Conservation (phyloP, 1,140 invertebrate species). For the silkworm (Bombyx mori) region DNA sequence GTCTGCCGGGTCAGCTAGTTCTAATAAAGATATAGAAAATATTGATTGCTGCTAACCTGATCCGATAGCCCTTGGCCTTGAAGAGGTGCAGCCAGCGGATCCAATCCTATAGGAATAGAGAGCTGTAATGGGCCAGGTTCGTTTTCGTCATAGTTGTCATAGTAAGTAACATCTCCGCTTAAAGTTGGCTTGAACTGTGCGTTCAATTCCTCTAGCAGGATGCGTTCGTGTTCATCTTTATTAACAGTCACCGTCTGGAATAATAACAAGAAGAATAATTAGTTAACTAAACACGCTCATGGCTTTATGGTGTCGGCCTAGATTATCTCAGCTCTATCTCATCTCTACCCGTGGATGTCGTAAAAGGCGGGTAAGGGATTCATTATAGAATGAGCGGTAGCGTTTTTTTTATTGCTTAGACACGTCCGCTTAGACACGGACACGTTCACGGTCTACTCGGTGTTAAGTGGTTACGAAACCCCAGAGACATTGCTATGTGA, state of each 20-base stretch:
- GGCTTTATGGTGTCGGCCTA: too few relatives aligned
- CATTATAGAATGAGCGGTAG: too few relatives aligned
- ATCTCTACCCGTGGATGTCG: too few relatives aligned
- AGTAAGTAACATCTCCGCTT: constrained; percentile 35
- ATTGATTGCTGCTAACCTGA: constrained; percentile 29
- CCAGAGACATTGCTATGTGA: too few relatives aligned
- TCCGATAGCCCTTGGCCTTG: constrained; percentile 41
- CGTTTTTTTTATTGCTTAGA: too few relatives aligned
- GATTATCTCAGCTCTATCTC: too few relatives aligned
- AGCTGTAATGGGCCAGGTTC: constrained; percentile 54
- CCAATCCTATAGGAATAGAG: constrained; percentile 51
- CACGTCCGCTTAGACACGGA: too few relatives aligned
- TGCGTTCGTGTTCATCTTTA: constrained; percentile 52
- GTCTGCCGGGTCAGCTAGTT: too few relatives aligned
- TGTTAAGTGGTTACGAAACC: too few relatives aligned
- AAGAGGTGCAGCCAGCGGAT: constrained; percentile 38
- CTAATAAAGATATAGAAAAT: not conserved
- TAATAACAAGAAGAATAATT: not conserved
- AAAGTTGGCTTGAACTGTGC: constrained; percentile 48
- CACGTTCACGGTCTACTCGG: too few relatives aligned
- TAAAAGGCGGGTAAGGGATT: too few relatives aligned
- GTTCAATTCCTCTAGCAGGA: constrained; percentile 51
- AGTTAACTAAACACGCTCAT: too few relatives aligned
- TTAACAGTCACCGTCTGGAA: constrained; percentile 55
- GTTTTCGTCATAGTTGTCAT: constrained; percentile 51